phyloP scores from a whole-genome alignment of 2,888 invertebrate species.

The Dicycla oo region DNA sequence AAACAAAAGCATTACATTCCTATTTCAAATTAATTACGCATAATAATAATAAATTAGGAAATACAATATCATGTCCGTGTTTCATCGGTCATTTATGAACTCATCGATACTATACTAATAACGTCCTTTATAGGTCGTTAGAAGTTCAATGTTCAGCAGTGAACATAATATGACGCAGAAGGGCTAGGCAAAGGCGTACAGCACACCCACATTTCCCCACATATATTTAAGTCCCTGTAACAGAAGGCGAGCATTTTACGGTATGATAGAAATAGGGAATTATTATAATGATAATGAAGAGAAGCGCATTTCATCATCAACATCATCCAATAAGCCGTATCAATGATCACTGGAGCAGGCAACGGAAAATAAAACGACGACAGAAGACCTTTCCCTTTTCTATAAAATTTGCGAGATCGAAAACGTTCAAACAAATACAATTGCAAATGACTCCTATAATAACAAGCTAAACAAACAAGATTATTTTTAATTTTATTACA shows the following conservation, averaged over 20 bases:
- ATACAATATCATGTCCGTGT: too few relatives aligned
- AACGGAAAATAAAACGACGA: background rate
- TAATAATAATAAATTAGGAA: too few relatives aligned
- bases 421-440: constrained; percentile 46
- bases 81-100: too few relatives aligned
- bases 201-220: too few relatives aligned
- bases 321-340: background rate
- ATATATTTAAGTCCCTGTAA: background rate
- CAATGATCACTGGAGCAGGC: background rate
- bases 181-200: background rate
- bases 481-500: constrained; percentile 52
- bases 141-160: constrained; percentile 2
- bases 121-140: background rate
- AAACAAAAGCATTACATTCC: too few relatives aligned
- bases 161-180: background rate
- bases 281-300: background rate
- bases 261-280: background rate
- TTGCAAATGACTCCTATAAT: constrained; percentile 39
- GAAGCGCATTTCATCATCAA: background rate
- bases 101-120: too few relatives aligned
- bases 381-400: background rate
- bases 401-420: constrained; percentile 4
- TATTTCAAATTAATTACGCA: too few relatives aligned
- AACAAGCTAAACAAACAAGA: constrained; percentile 50
- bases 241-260: background rate